Base-by-base conservation (phyloP, 53 echinoderm and acorn worm species). In the Henricia sp. region DNA sequence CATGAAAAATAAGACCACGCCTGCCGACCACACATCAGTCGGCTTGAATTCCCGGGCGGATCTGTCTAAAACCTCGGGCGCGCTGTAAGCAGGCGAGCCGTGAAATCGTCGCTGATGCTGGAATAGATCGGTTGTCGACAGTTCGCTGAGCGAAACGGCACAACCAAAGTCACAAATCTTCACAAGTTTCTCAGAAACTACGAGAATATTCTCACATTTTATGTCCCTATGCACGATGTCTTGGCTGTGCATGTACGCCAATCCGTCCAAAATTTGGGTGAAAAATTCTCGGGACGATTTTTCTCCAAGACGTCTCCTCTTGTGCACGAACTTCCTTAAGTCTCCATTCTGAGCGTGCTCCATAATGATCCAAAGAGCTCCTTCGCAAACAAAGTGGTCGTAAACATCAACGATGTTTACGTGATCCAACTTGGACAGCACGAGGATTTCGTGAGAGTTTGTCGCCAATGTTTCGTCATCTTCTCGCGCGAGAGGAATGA, bases 11-110 rank as follows among this genome's bases (percentile, higher is more conserved):
- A 93, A 28, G 17, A 93, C 68, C 17, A 95, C 91, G 13, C 96
- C 96, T 3, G 89, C 43, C 0, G 96, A 93, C 96, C 96, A 95
- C 9, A 93, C 86, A 35, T 95, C 96, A 1, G 89, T 91, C 0
- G 84, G 72, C 74, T 77, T 83, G n/a, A 68, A 48, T 27, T 93
- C 87, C 21, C 44, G 36, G 25, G 30, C 41, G 10, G 16, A 9
- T 4, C 82, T 28, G 55, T 87, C 86, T 25, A 95, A 27, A 17
- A 89, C 82, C 68, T 95, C 93, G 4, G 96, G 96, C 0, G 96
- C 89, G 3, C 88, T 66, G 46, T 91, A 95, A 14, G 91, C 77
- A 10, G 86, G 88, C 1, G 96, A 93, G 20, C 89, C 91, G 30
- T 87, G 73, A 50, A 86, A 67, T 39, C 58, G 51, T 27, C 46